Evolutionary conservation across 2,113 vertebrate genomes (phyloP), one percentile per base, ranked within the genome.

Genomic region (Siniperca chuatsi): DNA sequence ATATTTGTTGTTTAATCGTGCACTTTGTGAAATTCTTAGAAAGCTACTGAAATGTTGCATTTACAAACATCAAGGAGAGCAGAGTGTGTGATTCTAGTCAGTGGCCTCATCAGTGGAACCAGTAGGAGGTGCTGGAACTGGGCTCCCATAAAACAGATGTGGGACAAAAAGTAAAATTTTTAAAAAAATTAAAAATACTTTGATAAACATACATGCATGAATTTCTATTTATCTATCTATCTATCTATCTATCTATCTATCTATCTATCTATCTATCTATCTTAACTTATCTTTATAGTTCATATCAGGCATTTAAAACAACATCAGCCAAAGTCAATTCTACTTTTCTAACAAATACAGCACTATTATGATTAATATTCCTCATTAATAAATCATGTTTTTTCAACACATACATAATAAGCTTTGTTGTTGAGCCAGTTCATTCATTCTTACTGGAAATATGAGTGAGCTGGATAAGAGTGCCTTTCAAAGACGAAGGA

Each of bases 51-150:
- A 57, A 55, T n/a, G 13, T 33, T 76, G 16, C 33, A 76, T 61
- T 29, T 35, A 13, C 1, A 11, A 62, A n/a, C 35, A 75, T 46
- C 37, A 57, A 44, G 10, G 4, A 11, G 12, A 71, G 67, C 13
- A 55, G 25, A 16, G 16, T 21, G 15, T 60, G 46, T 60, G 35
- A 71, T 42, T 58, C 6, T 58, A 12, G 20, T 10, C 21, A 46
- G 54, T 5, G 66, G 18, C 18, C 57, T 91, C 85, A 97, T 96
- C 92, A 97, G 73, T 68, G 96, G 87, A 84, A 93, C 90, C 82
- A 96, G 86, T 9, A 95, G 82, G n/a, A 96, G 86, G 77, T 95
- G 90, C 73, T 96, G 95, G 85, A 97, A 96, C 7, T 92, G 90
- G 60, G 87, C 81, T 0, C 92, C 91, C 35, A 95, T 23, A 55